Evolutionary conservation across 92 coral and sea anemone species (phyloP).

Genomic region (Actinernus sp.): DNA sequence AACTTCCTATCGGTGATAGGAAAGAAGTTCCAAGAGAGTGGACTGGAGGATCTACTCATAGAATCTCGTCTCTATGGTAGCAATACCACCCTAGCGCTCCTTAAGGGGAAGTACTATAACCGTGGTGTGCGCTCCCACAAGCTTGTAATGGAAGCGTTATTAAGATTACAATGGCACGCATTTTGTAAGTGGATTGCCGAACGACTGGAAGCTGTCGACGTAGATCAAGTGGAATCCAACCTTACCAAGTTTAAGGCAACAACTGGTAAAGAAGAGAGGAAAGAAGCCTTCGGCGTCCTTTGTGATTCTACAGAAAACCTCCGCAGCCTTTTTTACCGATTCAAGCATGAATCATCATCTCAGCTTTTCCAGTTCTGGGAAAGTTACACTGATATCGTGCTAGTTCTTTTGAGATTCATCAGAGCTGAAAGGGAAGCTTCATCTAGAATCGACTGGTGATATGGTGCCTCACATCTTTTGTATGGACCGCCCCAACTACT

Average conservation of each 20-base stretch:
- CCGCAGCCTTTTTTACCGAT: slow-evolving; percentile 8
- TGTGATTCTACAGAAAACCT: slow-evolving; percentile 17
- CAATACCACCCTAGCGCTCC: slow-evolving; percentile 26
- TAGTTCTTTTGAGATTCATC: slow-evolving; percentile 42
- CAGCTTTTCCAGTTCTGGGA: slow-evolving; percentile 56
- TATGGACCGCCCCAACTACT: slow-evolving; percentile 46
- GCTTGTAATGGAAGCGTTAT: slow-evolving; percentile 32
- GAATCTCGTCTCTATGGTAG: slow-evolving; percentile 53
- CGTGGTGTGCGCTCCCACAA: slow-evolving; percentile 42
- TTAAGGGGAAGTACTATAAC: slow-evolving; percentile 46
- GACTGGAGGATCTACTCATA: slow-evolving; percentile 43
- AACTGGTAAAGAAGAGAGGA: slow-evolving; percentile 11
- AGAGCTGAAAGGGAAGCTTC: slow-evolving; percentile 53
- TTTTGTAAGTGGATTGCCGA: slow-evolving; percentile 47
- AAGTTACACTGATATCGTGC: slow-evolving; percentile 32
- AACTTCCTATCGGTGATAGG: slow-evolving; percentile 56
- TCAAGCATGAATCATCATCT: slow-evolving; percentile 26
- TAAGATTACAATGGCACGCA: slow-evolving; percentile 54
- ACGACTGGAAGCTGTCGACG: too few relatives aligned
- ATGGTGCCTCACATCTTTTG: slow-evolving; percentile 18
- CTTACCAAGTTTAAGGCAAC: slow-evolving; percentile 6
- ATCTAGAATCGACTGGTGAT: slow-evolving; percentile 7
- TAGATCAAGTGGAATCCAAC: too few relatives aligned
- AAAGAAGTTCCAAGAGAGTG: slow-evolving; percentile 47
- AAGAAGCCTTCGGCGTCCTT: slow-evolving; percentile 18